A percentile compares a stretch with the other conserved stretches of the same genome.
Conservation (phyloP, 2,797 vertebrate species). For the Coreius guichenoti region DNA sequence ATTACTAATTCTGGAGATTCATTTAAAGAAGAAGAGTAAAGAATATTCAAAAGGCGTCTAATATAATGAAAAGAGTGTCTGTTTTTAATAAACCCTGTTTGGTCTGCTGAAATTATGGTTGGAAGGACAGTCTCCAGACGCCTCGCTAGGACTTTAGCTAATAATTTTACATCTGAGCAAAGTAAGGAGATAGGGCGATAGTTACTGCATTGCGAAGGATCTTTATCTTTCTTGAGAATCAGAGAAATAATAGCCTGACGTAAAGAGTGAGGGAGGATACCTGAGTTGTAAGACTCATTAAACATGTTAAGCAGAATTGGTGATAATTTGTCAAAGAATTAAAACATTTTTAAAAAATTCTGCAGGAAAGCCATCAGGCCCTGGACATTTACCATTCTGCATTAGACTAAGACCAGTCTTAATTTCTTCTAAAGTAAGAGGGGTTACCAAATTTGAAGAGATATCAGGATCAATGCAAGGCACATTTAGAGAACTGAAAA, state of each 20-base stretch:
- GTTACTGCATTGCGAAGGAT: not conserved
- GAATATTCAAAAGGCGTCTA: not conserved
- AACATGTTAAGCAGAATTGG: not conserved
- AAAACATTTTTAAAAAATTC: not conserved
- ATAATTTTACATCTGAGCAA: not conserved
- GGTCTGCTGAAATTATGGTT: not conserved
- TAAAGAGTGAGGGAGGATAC: not conserved
- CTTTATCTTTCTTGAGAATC: not conserved
- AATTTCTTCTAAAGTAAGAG: not conserved
- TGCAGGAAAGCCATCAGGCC: not conserved
- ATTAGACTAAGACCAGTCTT: not conserved
- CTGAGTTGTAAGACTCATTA: not conserved
- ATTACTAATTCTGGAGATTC: not conserved
- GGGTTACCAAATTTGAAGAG: not conserved
- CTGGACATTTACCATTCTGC: constrained; percentile 1
- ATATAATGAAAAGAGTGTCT: no score
- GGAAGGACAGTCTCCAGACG: not conserved
- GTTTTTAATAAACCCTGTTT: not conserved
- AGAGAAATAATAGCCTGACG: not conserved
- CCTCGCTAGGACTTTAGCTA: not conserved
- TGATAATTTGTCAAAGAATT: not conserved
- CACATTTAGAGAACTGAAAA: no score
- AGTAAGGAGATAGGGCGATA: not conserved
- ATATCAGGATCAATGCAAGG: not conserved
- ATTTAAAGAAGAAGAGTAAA: not conserved